Percentiles rank a stretch among this genome's conserved stretches.
phyloP scores from a whole-genome alignment of 1,140 invertebrate genomes.

The Pseudomyrmex gracilis region DNA sequence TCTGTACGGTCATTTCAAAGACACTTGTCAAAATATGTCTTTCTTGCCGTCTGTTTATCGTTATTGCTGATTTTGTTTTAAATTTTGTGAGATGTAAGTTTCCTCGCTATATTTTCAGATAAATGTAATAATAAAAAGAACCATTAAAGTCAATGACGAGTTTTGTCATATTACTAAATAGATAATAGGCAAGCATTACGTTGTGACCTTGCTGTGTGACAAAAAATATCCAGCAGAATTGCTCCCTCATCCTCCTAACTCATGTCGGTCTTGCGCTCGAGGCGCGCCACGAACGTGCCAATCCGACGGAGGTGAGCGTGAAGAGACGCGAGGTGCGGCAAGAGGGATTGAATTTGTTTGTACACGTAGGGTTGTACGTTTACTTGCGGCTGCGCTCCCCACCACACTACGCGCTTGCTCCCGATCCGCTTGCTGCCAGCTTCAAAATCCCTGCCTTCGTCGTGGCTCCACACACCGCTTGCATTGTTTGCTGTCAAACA shows the following conservation, averaged over 20 bases:
- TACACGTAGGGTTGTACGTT: constrained; percentile 66
- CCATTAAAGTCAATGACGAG: too few relatives aligned
- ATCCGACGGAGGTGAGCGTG: constrained; percentile 62
- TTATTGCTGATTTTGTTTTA: too few relatives aligned
- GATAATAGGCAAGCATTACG: too few relatives aligned
- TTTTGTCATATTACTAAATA: too few relatives aligned
- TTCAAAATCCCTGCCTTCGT: constrained; percentile 65
- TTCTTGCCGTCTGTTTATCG: too few relatives aligned
- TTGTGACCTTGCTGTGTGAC: too few relatives aligned
- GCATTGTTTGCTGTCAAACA: constrained; percentile 84
- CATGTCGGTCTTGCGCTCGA: not conserved
- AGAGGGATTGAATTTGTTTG: constrained; percentile 77
- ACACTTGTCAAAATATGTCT: too few relatives aligned
- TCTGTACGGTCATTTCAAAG: too few relatives aligned
- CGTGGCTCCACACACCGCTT: constrained; percentile 70
- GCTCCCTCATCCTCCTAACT: not conserved
- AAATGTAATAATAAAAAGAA: too few relatives aligned
- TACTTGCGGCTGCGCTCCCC: constrained; percentile 81
- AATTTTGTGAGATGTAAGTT: too few relatives aligned
- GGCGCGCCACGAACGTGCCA: constrained; percentile 42
- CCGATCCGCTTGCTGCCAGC: constrained; percentile 51
- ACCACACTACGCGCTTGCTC: constrained; percentile 50
- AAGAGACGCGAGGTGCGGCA: constrained; percentile 53
- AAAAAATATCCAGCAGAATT: too few relatives aligned
- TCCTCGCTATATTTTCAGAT: too few relatives aligned